Evolutionary conservation across 2,797 vertebrate species (phyloP).

Genomic region (Hippopotamyrus pictus): DNA sequence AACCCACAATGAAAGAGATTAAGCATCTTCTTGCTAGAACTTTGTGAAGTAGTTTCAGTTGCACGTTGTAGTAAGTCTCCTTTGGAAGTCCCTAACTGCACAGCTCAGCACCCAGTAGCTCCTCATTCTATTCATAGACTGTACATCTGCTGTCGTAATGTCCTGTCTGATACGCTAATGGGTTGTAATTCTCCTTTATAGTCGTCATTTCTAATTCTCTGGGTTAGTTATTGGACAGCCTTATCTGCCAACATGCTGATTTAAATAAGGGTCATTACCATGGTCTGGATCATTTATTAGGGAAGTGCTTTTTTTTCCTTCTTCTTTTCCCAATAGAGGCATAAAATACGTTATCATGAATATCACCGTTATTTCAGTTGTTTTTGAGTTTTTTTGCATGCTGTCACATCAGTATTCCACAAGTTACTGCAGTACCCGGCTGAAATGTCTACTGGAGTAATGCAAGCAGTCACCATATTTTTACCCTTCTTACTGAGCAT

Average conservation of each 20-base stretch:
- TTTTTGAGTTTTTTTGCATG: neutral
- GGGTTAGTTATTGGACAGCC: constrained; percentile 5
- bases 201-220: neutral
- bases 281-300: neutral
- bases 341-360: neutral
- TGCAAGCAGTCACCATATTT: neutral
- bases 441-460: neutral
- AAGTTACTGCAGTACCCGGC: neutral
- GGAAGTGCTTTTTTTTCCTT: neutral
- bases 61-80: neutral
- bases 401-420: neutral
- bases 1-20: neutral
- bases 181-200: constrained; percentile 9
- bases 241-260: neutral
- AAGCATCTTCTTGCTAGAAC: neutral
- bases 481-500: neutral
- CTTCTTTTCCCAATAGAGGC: neutral
- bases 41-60: neutral
- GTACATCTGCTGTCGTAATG: neutral
- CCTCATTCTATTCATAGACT: neutral
- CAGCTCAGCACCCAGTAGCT: neutral
- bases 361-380: neutral
- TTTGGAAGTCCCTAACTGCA: neutral
- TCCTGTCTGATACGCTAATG: neutral
- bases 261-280: neutral